Evolutionary conservation across 1,140 invertebrate species (phyloP), one percentile per base, ranked within the genome.

Genomic region (Palaemon carinicauda): DNA sequence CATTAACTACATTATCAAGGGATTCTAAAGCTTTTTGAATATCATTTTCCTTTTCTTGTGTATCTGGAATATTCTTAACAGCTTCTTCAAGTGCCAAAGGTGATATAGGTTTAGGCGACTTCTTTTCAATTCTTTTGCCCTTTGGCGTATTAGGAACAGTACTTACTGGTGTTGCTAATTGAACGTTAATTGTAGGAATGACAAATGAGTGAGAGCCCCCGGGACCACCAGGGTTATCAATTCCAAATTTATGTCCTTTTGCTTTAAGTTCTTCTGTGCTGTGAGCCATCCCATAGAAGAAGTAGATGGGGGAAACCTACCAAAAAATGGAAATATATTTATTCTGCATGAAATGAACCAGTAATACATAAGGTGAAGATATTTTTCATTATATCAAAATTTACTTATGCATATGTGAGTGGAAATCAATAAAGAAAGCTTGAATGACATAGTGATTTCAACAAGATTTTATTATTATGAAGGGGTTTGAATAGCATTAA

Each of bases 281-380:
- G 90, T 98, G 94, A 91, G 96, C 95, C 77, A 98, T 96, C 14
- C 97, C 97, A 90, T 98, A 98, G 89, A 96, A 95, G 92, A 98
- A 97, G 92, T 98, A 98, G 93, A 98, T 95, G 17, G 95, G n/a
- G 91, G 89, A 98, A 94, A 52, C 96, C 96, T 87, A 50, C 7
- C 41, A 41, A 9, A 12, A 7, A 41, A 12, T 5, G 12, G 12
- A 9, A 4, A 12, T 41, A 7, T 5, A 41, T 41, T 41, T 41
- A 41, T 5, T 41, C 33, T 41, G 33, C 9, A 4, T 3, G 33
- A 41, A 41, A 41, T 9, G 3, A 41, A 41, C 33, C 9, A 9
- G 33, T 41, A 41, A 4, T 41, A 41, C 33, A 41, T 9, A 9
- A 41, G 33, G 9, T n/a, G n/a, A n/a, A n/a, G n/a, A n/a, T n/a